phyloP scores from a whole-genome alignment of 2,888 invertebrate species.

The Steinernema carpocapsae region DNA sequence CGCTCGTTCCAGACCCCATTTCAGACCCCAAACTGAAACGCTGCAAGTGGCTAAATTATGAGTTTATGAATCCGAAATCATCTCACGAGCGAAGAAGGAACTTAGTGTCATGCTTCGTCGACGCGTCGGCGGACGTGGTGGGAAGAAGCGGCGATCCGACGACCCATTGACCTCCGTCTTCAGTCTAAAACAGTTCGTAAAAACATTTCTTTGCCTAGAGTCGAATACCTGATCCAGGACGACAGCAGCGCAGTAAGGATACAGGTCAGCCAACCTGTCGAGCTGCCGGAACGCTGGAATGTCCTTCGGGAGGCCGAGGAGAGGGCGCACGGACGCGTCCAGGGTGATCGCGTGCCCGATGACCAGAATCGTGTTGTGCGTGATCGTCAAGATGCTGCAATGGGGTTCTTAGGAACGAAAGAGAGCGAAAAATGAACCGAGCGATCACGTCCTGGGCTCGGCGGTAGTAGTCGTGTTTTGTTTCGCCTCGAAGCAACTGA shows the following conservation, averaged over 20 bases:
- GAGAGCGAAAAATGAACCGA: conserved; percentile 27
- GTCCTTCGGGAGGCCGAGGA: conserved; percentile 73
- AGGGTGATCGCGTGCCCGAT: conserved; percentile 88
- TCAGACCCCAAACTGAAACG: no score
- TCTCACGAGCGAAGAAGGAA: neutral
- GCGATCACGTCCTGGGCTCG: conserved; percentile 32
- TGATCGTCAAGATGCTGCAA: conserved; percentile 31
- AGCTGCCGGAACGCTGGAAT: conserved; percentile 29
- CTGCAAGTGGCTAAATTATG: no score
- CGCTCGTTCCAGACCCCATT: no score
- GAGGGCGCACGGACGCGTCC: conserved; percentile 80
- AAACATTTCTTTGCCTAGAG: no score
- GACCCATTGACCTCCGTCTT: neutral
- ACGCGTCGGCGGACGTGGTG: neutral
- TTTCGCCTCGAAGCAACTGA: conserved; percentile 11
- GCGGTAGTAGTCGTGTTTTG: conserved; percentile 39
- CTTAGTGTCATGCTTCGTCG: neutral
- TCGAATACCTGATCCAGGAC: conserved; percentile 43
- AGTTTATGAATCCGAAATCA: no score
- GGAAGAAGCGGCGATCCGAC: neutral
- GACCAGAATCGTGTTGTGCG: conserved; percentile 80
- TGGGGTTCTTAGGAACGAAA: neutral
- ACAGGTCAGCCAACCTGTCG: conserved; percentile 40
- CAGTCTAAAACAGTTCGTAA: neutral
- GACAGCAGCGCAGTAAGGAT: conserved; percentile 44